These are phyloP conservation scores for Pampusana beccarii DNA, from an alignment of 2,113 vertebrate genomes.

Conservation along the genomic window DNA sequence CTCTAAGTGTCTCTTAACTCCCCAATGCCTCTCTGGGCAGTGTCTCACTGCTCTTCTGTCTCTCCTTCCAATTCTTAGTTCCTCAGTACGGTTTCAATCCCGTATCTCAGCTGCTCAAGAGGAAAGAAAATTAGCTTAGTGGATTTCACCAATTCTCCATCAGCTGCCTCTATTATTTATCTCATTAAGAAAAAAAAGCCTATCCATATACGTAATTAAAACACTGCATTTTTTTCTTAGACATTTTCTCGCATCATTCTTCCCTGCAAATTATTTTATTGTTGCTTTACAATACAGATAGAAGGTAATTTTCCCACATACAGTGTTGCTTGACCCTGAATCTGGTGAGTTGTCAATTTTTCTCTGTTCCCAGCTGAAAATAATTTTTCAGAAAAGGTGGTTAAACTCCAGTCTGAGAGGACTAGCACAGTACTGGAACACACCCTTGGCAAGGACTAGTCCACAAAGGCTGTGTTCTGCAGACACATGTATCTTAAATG, in stretches of 20 bases:
- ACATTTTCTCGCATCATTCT: background rate
- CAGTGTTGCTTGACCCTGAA: background rate
- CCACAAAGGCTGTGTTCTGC: background rate
- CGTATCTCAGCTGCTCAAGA: background rate
- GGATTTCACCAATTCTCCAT: background rate
- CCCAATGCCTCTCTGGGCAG: background rate
- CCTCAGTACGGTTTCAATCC: background rate
- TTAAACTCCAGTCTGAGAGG: background rate
- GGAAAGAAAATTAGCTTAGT: background rate
- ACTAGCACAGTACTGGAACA: background rate
- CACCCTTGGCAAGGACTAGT: background rate
- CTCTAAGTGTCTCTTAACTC: background rate
- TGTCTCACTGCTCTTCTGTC: background rate
- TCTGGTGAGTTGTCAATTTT: background rate
- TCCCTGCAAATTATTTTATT: background rate
- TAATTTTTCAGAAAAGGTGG: background rate
- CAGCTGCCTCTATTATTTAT: background rate
- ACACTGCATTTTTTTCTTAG: background rate
- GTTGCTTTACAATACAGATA: background rate
- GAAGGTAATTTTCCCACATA: background rate
- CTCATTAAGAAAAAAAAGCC: background rate
- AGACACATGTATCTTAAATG: background rate
- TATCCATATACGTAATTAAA: background rate
- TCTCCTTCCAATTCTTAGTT: background rate
- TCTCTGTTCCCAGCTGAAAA: background rate